Evolutionary conservation across 2,797 vertebrate species (phyloP).

Genomic region (Acanthis flammea): DNA sequence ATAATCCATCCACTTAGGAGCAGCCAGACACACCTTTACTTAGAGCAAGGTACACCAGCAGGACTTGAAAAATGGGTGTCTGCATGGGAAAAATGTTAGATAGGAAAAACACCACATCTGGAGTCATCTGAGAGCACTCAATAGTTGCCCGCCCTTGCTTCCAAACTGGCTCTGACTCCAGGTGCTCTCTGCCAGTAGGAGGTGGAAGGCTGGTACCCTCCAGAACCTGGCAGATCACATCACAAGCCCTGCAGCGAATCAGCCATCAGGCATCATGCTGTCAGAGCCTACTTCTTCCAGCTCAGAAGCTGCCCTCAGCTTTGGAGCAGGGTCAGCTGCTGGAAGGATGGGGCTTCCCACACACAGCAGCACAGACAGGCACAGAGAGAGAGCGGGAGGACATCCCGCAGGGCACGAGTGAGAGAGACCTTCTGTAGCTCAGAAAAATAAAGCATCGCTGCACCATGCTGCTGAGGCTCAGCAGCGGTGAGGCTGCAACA

Average conservation of each 20-base stretch:
- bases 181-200: background rate
- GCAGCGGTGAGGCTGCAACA: background rate
- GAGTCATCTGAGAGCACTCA: background rate
- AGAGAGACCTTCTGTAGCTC: background rate
- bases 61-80: background rate
- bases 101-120: background rate
- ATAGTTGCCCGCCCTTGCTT: fast-evolving
- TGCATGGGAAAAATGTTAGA: background rate
- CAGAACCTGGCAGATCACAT: background rate
- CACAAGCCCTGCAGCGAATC: background rate
- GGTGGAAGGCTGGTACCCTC: background rate
- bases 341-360: background rate
- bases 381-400: fast-evolving
- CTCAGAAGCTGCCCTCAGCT: background rate
- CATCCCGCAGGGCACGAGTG: background rate
- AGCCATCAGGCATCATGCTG: fast-evolving
- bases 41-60: background rate
- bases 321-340: background rate
- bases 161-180: background rate
- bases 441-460: background rate
- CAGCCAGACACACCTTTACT: background rate
- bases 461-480: background rate
- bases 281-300: background rate
- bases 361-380: fast-evolving
- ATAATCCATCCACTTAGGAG: background rate